These are phyloP conservation scores for Mimachlamys varia DNA, from an alignment of 2,888 invertebrate species.

Conservation along the genomic window DNA sequence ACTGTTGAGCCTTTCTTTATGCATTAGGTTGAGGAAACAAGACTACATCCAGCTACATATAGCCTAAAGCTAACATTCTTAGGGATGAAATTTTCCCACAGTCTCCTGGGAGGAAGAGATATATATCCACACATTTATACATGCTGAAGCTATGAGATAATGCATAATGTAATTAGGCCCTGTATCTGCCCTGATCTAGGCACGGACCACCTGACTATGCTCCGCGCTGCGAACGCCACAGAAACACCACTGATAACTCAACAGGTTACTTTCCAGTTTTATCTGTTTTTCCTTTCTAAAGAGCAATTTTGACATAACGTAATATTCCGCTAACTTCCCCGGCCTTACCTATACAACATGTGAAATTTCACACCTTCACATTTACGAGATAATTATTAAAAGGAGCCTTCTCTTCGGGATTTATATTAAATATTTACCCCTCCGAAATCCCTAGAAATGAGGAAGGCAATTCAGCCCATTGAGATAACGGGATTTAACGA, in stretches of 20 bases:
- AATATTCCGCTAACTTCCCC: background rate
- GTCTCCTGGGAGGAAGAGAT: constrained; percentile 28
- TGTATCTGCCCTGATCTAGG: constrained; percentile 22
- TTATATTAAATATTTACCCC: constrained; percentile 24
- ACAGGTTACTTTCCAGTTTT: constrained; percentile 27
- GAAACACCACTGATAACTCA: constrained; percentile 24
- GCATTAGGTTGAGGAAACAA: background rate
- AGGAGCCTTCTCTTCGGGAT: constrained; percentile 18
- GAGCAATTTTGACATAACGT: constrained; percentile 34
- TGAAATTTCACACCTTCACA: constrained; percentile 24
- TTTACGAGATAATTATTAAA: constrained; percentile 28
- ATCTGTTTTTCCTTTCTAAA: constrained; percentile 36
- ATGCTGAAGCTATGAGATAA: constrained; percentile 34
- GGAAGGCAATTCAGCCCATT: constrained; percentile 28
- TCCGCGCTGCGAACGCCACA: background rate
- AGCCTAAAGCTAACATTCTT: constrained; percentile 1
- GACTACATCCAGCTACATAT: background rate
- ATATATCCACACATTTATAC: constrained; percentile 36
- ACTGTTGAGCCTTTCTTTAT: background rate
- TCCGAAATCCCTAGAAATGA: constrained; percentile 26
- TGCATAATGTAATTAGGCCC: constrained; percentile 23
- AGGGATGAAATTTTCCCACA: constrained; percentile 18
- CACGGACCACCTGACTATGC: constrained; percentile 18
- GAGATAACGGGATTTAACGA: constrained; percentile 32
- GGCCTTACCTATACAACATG: background rate